These are phyloP conservation scores for Tenthredo notha DNA, from an alignment of 2,888 invertebrate genomes.

Conservation along the genomic window DNA sequence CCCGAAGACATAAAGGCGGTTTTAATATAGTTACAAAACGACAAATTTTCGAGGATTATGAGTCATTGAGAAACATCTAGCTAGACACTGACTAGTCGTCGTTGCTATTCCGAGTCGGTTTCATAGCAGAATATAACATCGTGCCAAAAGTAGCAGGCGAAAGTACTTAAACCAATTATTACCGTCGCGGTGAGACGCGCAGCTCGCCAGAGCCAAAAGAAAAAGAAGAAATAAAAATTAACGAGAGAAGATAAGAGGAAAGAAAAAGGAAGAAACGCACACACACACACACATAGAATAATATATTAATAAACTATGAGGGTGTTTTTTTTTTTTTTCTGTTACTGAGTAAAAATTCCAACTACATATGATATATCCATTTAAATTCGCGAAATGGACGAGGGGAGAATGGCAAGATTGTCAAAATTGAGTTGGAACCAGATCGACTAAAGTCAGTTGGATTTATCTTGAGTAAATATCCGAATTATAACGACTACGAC, in stretches of 20 bases:
- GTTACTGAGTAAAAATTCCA: neutral
- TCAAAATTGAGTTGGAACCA: neutral
- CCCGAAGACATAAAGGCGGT: neutral
- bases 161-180: conserved; percentile 70
- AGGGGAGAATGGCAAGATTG: neutral
- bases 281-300: neutral
- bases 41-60: conserved; percentile 24
- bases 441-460: neutral
- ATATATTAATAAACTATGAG: conserved; percentile 23
- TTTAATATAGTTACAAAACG: conserved; percentile 13
- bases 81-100: conserved; percentile 37
- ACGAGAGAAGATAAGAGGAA: neutral
- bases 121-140: conserved; percentile 19
- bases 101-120: conserved; percentile 27
- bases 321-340: no score
- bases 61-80: conserved; percentile 36
- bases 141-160: conserved; percentile 67
- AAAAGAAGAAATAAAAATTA: neutral
- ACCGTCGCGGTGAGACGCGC: conserved; percentile 43
- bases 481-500: neutral
- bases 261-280: neutral
- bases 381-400: neutral
- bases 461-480: conserved; percentile 2
- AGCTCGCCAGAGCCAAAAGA: neutral
- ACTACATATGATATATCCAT: neutral